phyloP scores from a whole-genome alignment of 30 jellyfish, hydroid and myxozoan genomes.

The Turritopsis rubra region DNA sequence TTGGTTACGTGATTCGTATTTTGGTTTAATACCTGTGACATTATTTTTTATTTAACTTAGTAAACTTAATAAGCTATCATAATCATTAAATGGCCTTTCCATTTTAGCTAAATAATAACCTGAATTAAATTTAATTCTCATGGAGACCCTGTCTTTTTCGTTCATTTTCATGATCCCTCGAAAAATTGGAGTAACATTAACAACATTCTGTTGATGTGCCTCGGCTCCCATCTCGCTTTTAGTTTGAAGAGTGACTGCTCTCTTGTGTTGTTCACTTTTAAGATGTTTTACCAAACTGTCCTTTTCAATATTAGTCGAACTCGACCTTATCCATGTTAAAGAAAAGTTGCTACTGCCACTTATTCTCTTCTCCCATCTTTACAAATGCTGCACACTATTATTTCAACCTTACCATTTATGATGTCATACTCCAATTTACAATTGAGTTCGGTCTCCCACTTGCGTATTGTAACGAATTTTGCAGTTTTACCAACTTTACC shows the following conservation, averaged over 20 bases:
- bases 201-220: neutral
- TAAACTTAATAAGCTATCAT: neutral
- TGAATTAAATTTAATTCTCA: neutral
- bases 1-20: neutral
- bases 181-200: neutral
- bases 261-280: neutral
- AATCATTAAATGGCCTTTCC: neutral
- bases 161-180: neutral
- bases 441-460: constrained; percentile 4
- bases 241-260: neutral
- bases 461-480: neutral
- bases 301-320: neutral
- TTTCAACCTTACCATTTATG: neutral
- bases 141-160: neutral
- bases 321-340: neutral
- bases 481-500: no score
- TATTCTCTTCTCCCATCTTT: constrained; percentile 8
- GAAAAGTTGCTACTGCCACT: neutral
- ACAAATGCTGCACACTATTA: neutral
- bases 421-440: constrained; percentile 12
- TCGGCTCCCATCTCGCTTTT: neutral
- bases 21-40: neutral
- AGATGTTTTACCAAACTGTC: neutral
- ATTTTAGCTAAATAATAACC: neutral
- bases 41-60: no score